Percentiles rank a stretch among this genome's conserved stretches.
These are phyloP conservation scores for Pachydiplax longipennis DNA, from an alignment of 2,888 invertebrate genomes.

Conservation along the genomic window DNA sequence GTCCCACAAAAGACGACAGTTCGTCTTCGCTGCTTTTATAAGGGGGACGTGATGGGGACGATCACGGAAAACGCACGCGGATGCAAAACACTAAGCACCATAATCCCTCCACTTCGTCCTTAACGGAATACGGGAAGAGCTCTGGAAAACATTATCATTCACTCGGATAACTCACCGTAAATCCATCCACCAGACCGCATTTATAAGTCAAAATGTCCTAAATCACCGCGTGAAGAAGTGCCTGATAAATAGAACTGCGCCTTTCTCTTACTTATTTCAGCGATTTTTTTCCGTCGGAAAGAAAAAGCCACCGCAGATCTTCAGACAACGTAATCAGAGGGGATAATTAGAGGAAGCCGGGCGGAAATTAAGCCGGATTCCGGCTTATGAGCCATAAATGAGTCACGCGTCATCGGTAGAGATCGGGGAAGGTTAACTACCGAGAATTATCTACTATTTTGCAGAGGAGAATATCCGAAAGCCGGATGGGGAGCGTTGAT, in stretches of 20 bases:
- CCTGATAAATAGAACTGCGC: background rate
- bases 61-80: background rate
- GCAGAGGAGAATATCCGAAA: background rate
- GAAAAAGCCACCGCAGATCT: background rate
- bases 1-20: background rate
- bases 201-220: too few relatives aligned
- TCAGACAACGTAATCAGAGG: background rate
- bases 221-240: background rate
- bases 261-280: background rate
- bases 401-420: background rate
- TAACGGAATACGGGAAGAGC: background rate
- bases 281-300: background rate
- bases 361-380: background rate
- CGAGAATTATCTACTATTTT: background rate
- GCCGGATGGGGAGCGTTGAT: background rate
- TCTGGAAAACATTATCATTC: background rate
- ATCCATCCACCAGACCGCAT: too few relatives aligned
- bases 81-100: background rate
- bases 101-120: background rate
- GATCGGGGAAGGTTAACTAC: background rate
- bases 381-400: background rate
- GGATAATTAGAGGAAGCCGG: background rate
- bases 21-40: background rate
- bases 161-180: background rate
- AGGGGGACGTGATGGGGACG: background rate